Conservation (phyloP, 2,113 vertebrate genomes). For the Nansenia antarctica region DNA sequence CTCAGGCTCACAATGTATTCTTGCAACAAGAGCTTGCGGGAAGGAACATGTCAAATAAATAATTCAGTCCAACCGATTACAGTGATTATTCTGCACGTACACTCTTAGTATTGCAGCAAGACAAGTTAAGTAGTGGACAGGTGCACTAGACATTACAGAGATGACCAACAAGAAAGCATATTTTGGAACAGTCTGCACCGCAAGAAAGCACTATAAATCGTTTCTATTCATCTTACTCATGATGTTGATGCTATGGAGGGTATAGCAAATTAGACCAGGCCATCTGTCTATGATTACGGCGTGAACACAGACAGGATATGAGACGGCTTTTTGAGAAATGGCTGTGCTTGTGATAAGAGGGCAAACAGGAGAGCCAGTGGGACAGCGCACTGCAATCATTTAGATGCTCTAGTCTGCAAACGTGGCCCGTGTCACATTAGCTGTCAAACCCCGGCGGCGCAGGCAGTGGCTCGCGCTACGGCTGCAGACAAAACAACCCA, state of each 20-base stretch:
- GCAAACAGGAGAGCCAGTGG: conserved; percentile 46
- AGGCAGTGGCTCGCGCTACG: neutral
- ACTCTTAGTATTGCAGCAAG: conserved; percentile 27
- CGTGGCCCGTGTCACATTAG: neutral
- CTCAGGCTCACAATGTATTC: neutral
- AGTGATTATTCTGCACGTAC: conserved; percentile 38
- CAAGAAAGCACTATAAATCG: conserved; percentile 46
- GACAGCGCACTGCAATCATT: conserved; percentile 53
- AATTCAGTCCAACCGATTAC: conserved; percentile 55
- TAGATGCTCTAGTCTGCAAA: conserved; percentile 49
- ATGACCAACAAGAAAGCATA: neutral
- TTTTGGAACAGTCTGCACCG: conserved; percentile 17
- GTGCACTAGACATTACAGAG: conserved; percentile 10
- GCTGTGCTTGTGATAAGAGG: conserved; percentile 48
- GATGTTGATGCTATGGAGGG: conserved; percentile 66
- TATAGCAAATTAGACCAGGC: conserved; percentile 64
- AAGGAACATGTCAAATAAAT: conserved; percentile 47
- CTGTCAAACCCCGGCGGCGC: conserved; percentile 11
- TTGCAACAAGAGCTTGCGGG: conserved; percentile 12
- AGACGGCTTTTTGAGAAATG: conserved; percentile 67
- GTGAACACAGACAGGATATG: conserved; percentile 68
- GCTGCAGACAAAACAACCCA: neutral
- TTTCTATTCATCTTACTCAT: conserved; percentile 57
- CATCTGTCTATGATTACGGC: conserved; percentile 71
- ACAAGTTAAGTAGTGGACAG: neutral